These are phyloP conservation scores for Myotis myotis DNA, from an alignment of 2,797 vertebrate species.

Conservation along the genomic window DNA sequence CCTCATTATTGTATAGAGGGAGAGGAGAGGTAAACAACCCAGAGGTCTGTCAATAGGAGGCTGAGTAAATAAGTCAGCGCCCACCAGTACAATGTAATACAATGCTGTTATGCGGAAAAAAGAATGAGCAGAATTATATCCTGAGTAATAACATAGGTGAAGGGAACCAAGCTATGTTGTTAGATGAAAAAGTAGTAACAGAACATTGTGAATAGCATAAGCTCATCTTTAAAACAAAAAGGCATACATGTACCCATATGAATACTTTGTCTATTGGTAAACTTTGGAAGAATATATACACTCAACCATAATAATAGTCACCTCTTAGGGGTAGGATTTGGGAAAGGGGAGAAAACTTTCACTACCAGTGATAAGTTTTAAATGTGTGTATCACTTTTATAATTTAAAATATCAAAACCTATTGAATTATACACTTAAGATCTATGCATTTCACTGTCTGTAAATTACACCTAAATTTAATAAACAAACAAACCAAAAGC, in stretches of 20 bases:
- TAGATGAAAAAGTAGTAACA: background rate
- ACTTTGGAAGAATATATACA: constrained; percentile 15
- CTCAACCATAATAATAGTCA: background rate
- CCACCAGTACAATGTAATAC: background rate
- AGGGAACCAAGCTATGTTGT: background rate
- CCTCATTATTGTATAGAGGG: background rate
- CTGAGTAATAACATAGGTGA: background rate
- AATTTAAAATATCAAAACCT: constrained; percentile 43
- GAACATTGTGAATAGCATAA: background rate
- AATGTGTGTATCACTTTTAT: background rate
- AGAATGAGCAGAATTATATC: background rate
- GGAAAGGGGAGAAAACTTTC: background rate
- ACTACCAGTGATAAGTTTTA: background rate
- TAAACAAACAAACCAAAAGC: background rate
- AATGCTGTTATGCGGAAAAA: background rate
- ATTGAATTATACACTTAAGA: constrained; percentile 34
- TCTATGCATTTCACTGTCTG: constrained; percentile 30
- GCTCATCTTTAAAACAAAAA: constrained; percentile 48
- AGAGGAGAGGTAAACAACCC: background rate
- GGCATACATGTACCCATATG: background rate
- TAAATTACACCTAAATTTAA: constrained; percentile 24
- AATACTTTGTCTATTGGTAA: constrained; percentile 34
- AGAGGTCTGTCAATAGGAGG: background rate
- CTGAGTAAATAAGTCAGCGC: background rate
- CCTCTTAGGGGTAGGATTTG: background rate